Evolutionary conservation across 2,797 vertebrate genomes (phyloP).

Genomic region (Carapus acus): DNA sequence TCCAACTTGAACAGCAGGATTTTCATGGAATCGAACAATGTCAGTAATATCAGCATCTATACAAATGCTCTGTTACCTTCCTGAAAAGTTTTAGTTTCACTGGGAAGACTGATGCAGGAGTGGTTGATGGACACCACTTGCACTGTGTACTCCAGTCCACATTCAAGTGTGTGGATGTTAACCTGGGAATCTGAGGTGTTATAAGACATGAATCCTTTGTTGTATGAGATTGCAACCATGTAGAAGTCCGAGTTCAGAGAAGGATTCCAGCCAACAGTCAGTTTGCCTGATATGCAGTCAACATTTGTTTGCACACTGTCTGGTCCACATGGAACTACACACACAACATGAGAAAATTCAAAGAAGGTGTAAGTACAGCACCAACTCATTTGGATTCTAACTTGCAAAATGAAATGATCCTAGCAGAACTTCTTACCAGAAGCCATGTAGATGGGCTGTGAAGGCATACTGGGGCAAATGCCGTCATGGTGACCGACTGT

Average conservation of each 20-base stretch:
- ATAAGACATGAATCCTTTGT: constrained; percentile 22
- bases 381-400: too few species aligned
- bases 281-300: constrained; percentile 55
- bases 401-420: background rate
- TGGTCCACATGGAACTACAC: constrained; percentile 74
- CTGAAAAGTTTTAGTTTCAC: constrained; percentile 28
- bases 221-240: constrained; percentile 38
- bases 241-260: constrained; percentile 53
- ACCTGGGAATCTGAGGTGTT: constrained; percentile 48
- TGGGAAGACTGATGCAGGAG: constrained; percentile 63
- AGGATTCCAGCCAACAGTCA: constrained; percentile 53
- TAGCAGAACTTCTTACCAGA: constrained; percentile 60
- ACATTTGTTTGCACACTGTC: constrained; percentile 37
- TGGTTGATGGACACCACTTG: constrained; percentile 58
- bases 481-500: constrained; percentile 57
- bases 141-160: constrained; percentile 62
- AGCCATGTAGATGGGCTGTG: constrained; percentile 53
- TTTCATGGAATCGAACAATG: background rate
- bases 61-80: constrained; percentile 53
- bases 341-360: constrained; percentile 2
- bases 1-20: too few species aligned
- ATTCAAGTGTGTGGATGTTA: constrained; percentile 46
- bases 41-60: too few species aligned
- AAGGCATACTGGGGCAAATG: constrained; percentile 62
- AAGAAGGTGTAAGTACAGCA: too few species aligned